A percentile compares a stretch with the other conserved stretches of the same genome.
These are phyloP conservation scores for Aphelinus certus DNA, from an alignment of 1,140 invertebrate species.

Conservation along the genomic window DNA sequence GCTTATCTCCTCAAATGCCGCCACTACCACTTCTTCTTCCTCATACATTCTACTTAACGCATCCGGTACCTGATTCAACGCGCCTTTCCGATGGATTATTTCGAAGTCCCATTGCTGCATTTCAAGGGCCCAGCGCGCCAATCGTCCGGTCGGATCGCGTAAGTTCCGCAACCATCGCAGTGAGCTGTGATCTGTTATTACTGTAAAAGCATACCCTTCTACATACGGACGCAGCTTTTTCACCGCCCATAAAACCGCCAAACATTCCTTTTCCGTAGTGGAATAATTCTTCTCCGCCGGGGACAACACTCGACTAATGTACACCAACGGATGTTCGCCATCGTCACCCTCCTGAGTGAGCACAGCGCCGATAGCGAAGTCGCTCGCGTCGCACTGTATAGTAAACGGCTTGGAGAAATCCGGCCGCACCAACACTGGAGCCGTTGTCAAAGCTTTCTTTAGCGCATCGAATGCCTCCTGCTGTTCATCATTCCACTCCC, in stretches of 20 bases:
- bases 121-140: slow-evolving; percentile 18
- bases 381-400: slow-evolving; percentile 3
- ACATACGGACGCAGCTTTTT: neutral
- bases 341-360: slow-evolving; percentile 42
- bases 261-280: neutral
- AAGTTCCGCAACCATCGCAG: neutral
- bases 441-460: slow-evolving; percentile 21
- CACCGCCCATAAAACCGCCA: neutral
- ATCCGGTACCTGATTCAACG: slow-evolving; percentile 19
- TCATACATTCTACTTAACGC: slow-evolving; percentile 25
- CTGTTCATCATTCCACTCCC: slow-evolving; percentile 18
- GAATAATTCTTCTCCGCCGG: neutral
- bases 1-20: neutral
- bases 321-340: neutral
- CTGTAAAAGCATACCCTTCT: neutral
- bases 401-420: slow-evolving; percentile 32
- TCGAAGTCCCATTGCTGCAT: slow-evolving; percentile 21
- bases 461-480: slow-evolving; percentile 3
- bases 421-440: slow-evolving; percentile 32
- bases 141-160: slow-evolving; percentile 43
- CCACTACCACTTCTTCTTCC: neutral
- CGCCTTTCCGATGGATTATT: slow-evolving; percentile 22
- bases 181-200: neutral
- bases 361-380: slow-evolving; percentile 45
- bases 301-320: neutral